Evolutionary conservation across 2,113 vertebrate species (phyloP), one percentile per base, ranked within the genome.

Genomic region (Mola mola): DNA sequence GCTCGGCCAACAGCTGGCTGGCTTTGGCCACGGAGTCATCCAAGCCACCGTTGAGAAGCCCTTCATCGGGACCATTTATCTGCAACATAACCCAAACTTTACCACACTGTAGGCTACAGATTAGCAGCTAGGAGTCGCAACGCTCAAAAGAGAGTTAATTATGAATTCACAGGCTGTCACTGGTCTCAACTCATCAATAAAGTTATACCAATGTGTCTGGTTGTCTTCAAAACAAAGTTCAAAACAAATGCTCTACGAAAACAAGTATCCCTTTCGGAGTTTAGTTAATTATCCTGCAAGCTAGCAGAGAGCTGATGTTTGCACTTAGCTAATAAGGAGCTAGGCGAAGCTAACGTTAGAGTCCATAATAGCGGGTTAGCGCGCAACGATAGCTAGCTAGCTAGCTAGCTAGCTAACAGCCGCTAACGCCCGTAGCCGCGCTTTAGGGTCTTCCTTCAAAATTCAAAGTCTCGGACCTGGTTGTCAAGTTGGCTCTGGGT

Each of bases 21-120:
- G 96, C 92, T 87, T 98, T 99, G 49, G 91, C 93, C 73, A 98
- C 94, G 0, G 88, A 91, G 73, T 98, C 96, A 33, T 99, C 97
- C 38, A 88, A 22, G 2, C 85, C 85, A 4, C 96, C 96, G 0
- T 99, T 99, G 67, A 93, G 96, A 22, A 98, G 91, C 56, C 95
- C 93, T 28, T 96, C 95, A 67, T 99, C 96, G 0, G 96, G 96
- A 4, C 96, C 96, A 0, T 97, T 96, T 2, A 97, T 92, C 97
- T 99, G 78, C 19, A 60, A 38, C 38, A 62, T 21, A 60, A 66
- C n/a, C 60, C 40, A 19, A 50, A 37, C 38, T 50, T 80, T 67
- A 74, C 12, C 10, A 33, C 53, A 62, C 46, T 25, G 19, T 2
- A 29, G 42, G 72, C 58, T 79, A 81, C 62, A 53, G 8, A 6